phyloP scores from a whole-genome alignment of 1,140 invertebrate species.

The Papilio machaon region DNA sequence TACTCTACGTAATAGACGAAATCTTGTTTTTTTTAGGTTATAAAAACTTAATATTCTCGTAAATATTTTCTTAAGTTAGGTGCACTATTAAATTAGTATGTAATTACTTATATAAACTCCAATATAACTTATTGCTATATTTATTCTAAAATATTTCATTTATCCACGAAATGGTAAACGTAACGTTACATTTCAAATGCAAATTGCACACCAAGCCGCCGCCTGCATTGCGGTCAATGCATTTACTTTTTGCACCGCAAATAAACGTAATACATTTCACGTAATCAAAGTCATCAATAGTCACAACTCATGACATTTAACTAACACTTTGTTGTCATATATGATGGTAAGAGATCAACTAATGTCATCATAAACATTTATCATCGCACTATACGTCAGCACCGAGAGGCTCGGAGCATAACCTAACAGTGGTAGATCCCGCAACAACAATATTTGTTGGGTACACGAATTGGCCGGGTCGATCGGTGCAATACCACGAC shows the following conservation, averaged over 20 bases:
- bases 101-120: background rate
- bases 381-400: too few species aligned
- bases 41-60: background rate
- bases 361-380: background rate
- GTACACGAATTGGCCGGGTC: too few species aligned
- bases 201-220: background rate
- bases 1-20: background rate
- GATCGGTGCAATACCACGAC: too few species aligned
- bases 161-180: background rate
- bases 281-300: background rate
- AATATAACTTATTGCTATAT: background rate
- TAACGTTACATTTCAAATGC: background rate
- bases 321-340: conserved; percentile 1
- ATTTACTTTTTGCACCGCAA: background rate
- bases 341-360: background rate
- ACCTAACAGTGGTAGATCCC: too few species aligned
- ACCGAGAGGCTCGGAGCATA: too few species aligned
- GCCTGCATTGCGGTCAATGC: conserved; percentile 10
- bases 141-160: background rate
- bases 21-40: background rate
- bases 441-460: too few species aligned
- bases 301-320: conserved; percentile 8
- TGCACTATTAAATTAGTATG: too few species aligned
- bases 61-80: too few species aligned
- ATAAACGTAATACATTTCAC: background rate